These are phyloP conservation scores for Netelia fuscicornis DNA, from an alignment of 2,888 invertebrate genomes.

Conservation along the genomic window DNA sequence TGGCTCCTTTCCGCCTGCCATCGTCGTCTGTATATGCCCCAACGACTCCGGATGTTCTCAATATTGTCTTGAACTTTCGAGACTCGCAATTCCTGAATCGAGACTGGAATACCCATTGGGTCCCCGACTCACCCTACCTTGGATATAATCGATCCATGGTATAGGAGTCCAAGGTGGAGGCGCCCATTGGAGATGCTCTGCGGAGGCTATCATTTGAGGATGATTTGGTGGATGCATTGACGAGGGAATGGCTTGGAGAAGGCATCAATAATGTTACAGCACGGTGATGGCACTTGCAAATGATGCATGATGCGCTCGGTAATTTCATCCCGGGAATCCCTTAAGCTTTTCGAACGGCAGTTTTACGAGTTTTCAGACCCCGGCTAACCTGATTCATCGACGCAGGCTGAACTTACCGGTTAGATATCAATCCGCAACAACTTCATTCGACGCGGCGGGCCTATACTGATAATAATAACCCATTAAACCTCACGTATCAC, in stretches of 20 bases:
- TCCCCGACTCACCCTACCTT: background rate
- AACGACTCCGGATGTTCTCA: constrained; percentile 43
- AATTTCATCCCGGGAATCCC: too few relatives aligned
- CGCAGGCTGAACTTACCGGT: background rate
- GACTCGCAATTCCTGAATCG: constrained; percentile 6
- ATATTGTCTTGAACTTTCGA: constrained; percentile 59
- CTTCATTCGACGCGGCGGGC: constrained; percentile 76
- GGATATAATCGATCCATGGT: too few relatives aligned
- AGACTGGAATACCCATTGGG: background rate
- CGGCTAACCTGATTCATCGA: background rate
- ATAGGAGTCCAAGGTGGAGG: too few relatives aligned
- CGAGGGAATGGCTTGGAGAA: too few relatives aligned
- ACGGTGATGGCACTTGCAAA: too few relatives aligned
- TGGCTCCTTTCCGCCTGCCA: constrained; percentile 2
- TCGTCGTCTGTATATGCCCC: constrained; percentile 37
- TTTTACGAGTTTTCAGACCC: background rate
- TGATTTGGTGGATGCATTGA: too few relatives aligned
- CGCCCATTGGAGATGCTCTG: too few relatives aligned
- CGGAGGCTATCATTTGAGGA: too few relatives aligned
- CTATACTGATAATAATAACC: constrained; percentile 77
- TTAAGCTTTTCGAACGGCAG: too few relatives aligned
- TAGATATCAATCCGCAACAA: constrained; percentile 76
- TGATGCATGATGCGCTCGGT: too few relatives aligned
- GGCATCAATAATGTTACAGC: too few relatives aligned
- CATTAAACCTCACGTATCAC: constrained; percentile 77